Evolutionary conservation across 2,113 vertebrate genomes (phyloP), one percentile per base, ranked within the genome.

Genomic region (Lagenorhynchus albirostris): DNA sequence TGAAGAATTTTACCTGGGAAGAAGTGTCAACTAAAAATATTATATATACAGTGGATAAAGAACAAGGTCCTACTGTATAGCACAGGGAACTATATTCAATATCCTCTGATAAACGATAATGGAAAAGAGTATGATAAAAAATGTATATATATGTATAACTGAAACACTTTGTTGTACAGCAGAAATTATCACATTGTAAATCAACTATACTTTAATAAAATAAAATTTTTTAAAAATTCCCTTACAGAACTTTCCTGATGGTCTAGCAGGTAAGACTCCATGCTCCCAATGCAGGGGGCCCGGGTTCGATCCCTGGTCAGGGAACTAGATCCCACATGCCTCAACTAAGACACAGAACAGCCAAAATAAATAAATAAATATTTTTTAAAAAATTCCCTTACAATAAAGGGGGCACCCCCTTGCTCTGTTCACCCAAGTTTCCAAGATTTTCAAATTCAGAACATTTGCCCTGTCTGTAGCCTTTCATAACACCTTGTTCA

Each of bases 391-490:
- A 25, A 1, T 11, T 73, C 12, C 41, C n/a, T 91, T 58, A n/a
- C 20, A 58, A 5, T 44, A 26, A 70, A 60, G 70, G 33, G 50
- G 65, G 3, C 15, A 70, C 29, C 31, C 33, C 33, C 36, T 44
- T 44, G 50, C 29, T 70, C 29, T 82, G 36, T n/a, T 6, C 36
- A 60, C 53, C 38, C 10, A 60, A 20, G n/a, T 83, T 62, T 33
- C 38, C 10, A 92, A 58, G 21, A 44, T 20, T 82, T 47, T n/a
- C 38, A 41, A 60, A 29, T 36, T 36, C 31, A n/a, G 65, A 33
- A 71, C 23, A 33, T 47, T 71, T 13, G 11, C 6, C 50, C 14
- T 0, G 0, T 29, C 29, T 44, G 23, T 23, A 21, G 15, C 44
- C 7, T n/a, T 60, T 31, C 89, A 79, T 25, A 68, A 29, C 9